These are phyloP conservation scores for Taenioides sp. DNA, from an alignment of 2,797 vertebrate genomes.

Conservation along the genomic window DNA sequence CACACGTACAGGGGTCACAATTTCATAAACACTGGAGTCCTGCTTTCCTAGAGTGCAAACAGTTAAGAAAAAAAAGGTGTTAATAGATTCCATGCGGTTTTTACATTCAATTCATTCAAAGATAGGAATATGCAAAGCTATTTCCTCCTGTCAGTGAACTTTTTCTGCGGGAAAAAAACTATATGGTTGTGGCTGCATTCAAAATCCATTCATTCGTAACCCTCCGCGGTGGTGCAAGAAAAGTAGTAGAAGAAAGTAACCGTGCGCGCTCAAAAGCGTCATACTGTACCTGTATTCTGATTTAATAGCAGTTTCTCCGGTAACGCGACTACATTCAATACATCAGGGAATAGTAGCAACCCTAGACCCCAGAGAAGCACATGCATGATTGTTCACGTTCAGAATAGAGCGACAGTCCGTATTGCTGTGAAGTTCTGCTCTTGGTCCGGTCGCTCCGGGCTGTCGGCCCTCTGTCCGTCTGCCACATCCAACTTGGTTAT, in stretches of 20 bases:
- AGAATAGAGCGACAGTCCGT: conserved; percentile 67
- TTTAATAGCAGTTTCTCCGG: conserved; percentile 80
- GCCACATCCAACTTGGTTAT: conserved; percentile 76
- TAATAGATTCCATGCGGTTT: background rate
- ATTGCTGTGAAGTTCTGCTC: conserved; percentile 61
- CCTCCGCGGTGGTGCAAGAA: conserved; percentile 24
- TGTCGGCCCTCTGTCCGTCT: conserved; percentile 64
- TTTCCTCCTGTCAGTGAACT: conserved; percentile 27
- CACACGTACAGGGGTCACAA: conserved; percentile 91
- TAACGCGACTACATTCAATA: conserved; percentile 78
- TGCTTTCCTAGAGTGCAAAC: conserved; percentile 76
- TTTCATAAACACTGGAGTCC: conserved; percentile 86
- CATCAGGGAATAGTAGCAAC: conserved; percentile 82
- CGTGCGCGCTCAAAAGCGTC: conserved; percentile 22
- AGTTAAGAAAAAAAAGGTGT: conserved; percentile 21
- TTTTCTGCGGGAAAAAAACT: conserved; percentile 40
- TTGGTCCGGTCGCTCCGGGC: conserved; percentile 65
- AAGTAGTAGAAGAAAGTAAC: conserved; percentile 18
- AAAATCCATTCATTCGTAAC: conserved; percentile 78
- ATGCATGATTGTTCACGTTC: conserved; percentile 88
- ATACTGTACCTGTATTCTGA: conserved; percentile 86
- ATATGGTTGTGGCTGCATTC: conserved; percentile 47
- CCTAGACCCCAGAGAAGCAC: conserved; percentile 87
- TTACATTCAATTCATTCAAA: background rate
- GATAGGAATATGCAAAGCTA: background rate